Base-by-base conservation (phyloP, 2,888 invertebrate species). In the Chaitophorus viminalis region DNA sequence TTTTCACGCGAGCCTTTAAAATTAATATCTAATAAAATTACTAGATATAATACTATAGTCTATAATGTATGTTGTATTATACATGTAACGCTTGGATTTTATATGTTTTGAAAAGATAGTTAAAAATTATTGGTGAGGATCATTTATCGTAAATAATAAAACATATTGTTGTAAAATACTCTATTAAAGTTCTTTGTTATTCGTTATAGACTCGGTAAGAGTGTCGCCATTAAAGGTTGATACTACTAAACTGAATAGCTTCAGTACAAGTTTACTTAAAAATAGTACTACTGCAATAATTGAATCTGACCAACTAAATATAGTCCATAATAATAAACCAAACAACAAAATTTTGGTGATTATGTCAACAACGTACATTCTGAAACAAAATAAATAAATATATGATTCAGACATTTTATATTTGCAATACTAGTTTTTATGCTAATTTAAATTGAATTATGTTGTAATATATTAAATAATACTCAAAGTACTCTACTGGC, bases 301-400 rank as follows among this genome's bases (percentile, higher is more conserved):
- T 29, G 39, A 4, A 31, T 81, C 87, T 14, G 87, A 87, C 87
- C 87, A 87, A 14, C 18, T 87, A 31, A 65, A 87, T 25, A 87
- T 0, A 25, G 74, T 74, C 89, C 90, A 95, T 18, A 94, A 90
- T n/a, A 96, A 90, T 8, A 94, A 92, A 4, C 92, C 92, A 91
- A 94, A 93, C 92, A 96, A 94, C 31, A 96, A 90, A 0, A 94
- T 93, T 90, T 95, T 95, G 76, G 94, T 93, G 6, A 96, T 91
- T 60, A 94, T 92, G 91, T 98, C 97, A 11, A 97, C 95, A 92
- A 94, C 94, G 92, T 95, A 97, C 96, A 98, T 97, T 85, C 98
- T 98, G 93, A 39, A 92, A 94, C 90, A 90, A 90, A 90, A 91
- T 89, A 90, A 18, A 21, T 39, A 46, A 14, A 46, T 3, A 46